Conservation (phyloP, 2,888 invertebrate species). For the Patella pellucida region DNA sequence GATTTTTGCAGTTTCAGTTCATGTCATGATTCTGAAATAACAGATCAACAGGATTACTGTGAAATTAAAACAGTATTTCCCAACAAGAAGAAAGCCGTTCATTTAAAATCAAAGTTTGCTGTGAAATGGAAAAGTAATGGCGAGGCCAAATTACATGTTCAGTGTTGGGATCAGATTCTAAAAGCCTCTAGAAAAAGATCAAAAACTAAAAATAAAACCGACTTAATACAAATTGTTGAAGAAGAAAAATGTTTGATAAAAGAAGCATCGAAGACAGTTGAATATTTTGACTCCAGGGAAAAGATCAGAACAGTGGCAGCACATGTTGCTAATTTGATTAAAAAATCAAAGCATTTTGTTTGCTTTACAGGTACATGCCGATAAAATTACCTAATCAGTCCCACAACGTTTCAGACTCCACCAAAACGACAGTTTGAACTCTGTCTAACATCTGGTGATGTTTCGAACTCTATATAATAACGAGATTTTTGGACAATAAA, state of each 20-base stretch:
- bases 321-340: conserved; percentile 51
- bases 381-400: too few relatives aligned
- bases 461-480: too few relatives aligned
- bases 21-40: conserved; percentile 1
- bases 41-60: conserved; percentile 32
- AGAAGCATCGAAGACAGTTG: conserved; percentile 59
- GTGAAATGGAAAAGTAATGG: conserved; percentile 49
- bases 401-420: too few relatives aligned
- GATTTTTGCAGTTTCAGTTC: conserved; percentile 2
- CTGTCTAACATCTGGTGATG: too few relatives aligned
- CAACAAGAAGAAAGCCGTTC: conserved; percentile 4
- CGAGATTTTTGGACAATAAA: too few relatives aligned
- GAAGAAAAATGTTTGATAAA: conserved; percentile 52
- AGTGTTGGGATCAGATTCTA: conserved; percentile 44
- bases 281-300: conserved; percentile 54
- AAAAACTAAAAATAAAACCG: conserved; percentile 17
- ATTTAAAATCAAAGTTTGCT: conserved; percentile 23
- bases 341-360: conserved; percentile 54
- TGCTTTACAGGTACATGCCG: conserved; percentile 59
- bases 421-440: too few relatives aligned
- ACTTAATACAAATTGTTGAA: conserved; percentile 16
- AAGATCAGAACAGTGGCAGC: conserved; percentile 46
- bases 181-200: conserved; percentile 19
- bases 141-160: conserved; percentile 50
- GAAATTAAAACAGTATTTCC: conserved; percentile 51